Evolutionary conservation across 2,797 vertebrate species (phyloP).

Genomic region (Craterocephalus amniculus): DNA sequence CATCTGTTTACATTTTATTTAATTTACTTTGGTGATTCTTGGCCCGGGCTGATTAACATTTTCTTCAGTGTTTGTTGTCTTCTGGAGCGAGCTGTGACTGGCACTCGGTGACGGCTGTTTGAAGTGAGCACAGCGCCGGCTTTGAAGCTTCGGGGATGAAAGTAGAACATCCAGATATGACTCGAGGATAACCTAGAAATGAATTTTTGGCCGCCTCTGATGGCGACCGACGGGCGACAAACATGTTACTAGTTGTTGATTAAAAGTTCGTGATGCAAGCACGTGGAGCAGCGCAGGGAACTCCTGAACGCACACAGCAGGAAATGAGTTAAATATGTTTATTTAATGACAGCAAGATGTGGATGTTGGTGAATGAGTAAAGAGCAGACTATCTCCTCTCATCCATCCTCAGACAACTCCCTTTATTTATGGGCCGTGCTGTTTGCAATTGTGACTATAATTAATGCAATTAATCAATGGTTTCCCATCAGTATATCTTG

Average conservation of each 20-base stretch:
- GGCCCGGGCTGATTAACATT: conserved; percentile 76
- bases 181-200: conserved; percentile 75
- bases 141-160: conserved; percentile 78
- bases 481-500: conserved; percentile 41
- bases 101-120: conserved; percentile 76
- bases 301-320: conserved; percentile 53
- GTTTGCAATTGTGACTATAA: conserved; percentile 47
- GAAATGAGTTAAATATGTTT: conserved; percentile 66
- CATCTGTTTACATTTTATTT: conserved; percentile 82
- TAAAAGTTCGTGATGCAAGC: conserved; percentile 65
- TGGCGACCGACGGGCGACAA: conserved; percentile 74
- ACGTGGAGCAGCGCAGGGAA: conserved; percentile 56
- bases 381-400: conserved; percentile 37
- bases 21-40: conserved; percentile 80
- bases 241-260: conserved; percentile 69
- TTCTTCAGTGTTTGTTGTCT: conserved; percentile 79
- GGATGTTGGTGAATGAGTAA: conserved; percentile 43
- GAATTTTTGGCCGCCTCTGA: conserved; percentile 67
- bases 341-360: conserved; percentile 70
- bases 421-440: conserved; percentile 48
- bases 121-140: conserved; percentile 70
- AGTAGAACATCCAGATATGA: conserved; percentile 76
- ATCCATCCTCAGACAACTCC: conserved; percentile 17
- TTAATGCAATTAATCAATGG: conserved; percentile 44
- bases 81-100: conserved; percentile 78